phyloP scores from a whole-genome alignment of 2,113 vertebrate species.

The Oryzias woworae region DNA sequence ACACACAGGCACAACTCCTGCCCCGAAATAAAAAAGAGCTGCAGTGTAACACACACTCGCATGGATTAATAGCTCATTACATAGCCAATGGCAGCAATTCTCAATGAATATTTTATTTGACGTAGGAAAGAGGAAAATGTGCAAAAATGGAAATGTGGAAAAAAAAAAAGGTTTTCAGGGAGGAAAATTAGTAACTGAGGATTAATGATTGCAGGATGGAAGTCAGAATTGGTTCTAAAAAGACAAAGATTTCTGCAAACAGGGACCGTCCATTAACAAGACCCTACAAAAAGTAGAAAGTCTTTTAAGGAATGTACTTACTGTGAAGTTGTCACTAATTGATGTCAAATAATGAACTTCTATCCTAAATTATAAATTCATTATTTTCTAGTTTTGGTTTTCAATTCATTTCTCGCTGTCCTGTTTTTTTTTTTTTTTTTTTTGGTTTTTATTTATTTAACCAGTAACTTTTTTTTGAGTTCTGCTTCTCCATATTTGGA shows the following conservation, averaged over 20 bases:
- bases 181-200: slow-evolving; percentile 2
- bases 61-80: slow-evolving; percentile 66
- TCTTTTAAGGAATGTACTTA: too few relatives aligned
- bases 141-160: slow-evolving; percentile 15
- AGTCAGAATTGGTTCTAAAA: not conserved
- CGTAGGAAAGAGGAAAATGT: not conserved
- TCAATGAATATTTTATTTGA: slow-evolving; percentile 31
- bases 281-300: too few relatives aligned
- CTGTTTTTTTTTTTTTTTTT: too few relatives aligned
- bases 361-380: too few relatives aligned
- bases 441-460: too few relatives aligned
- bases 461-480: too few relatives aligned
- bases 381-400: too few relatives aligned
- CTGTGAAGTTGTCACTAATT: too few relatives aligned
- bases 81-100: slow-evolving; percentile 45
- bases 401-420: too few relatives aligned
- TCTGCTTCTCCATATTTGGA: too few relatives aligned
- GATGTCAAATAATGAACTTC: too few relatives aligned
- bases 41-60: slow-evolving; percentile 52
- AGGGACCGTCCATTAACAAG: too few relatives aligned
- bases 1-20: slow-evolving; percentile 3
- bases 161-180: not conserved
- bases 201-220: slow-evolving; percentile 4
- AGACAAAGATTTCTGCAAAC: not conserved
- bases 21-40: slow-evolving; percentile 60